Conservation (phyloP, 2,113 vertebrate species). For the Myotis brandtii region DNA sequence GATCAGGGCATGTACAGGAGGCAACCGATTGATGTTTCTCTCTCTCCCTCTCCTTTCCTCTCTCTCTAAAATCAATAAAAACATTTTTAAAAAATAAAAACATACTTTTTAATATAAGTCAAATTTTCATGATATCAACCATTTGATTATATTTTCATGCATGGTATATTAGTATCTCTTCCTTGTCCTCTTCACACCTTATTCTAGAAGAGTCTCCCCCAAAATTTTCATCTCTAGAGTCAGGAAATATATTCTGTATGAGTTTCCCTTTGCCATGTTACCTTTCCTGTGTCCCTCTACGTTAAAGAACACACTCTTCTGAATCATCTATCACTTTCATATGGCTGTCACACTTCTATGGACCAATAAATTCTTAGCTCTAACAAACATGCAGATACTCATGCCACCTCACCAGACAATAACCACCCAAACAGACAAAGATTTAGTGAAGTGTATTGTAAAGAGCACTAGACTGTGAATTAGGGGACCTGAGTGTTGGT, state of each 20-base stretch:
- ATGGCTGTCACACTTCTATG: not conserved
- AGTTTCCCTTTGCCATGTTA: not conserved
- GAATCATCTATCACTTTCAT: not conserved
- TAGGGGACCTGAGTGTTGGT: not conserved
- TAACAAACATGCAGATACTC: not conserved
- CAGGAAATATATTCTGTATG: not conserved
- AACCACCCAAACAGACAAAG: not conserved
- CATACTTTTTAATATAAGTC: not conserved
- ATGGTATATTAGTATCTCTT: not conserved
- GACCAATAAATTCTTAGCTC: not conserved
- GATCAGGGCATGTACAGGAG: too few relatives aligned
- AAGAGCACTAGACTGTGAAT: not conserved
- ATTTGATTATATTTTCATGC: constrained; percentile 12
- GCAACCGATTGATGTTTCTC: too few relatives aligned
- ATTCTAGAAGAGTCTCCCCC: constrained; percentile 7
- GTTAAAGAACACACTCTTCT: not conserved
- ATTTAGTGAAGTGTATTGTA: not conserved
- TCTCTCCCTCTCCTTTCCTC: too few relatives aligned
- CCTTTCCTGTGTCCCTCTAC: not conserved
- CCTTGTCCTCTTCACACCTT: not conserved
- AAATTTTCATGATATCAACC: not conserved
- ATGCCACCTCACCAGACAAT: not conserved
- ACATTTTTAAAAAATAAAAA: too few relatives aligned
- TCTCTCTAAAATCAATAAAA: too few relatives aligned
- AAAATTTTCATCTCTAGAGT: not conserved